Evolutionary conservation across 2,888 invertebrate genomes (phyloP).

Genomic region (Polyommatus icarus): DNA sequence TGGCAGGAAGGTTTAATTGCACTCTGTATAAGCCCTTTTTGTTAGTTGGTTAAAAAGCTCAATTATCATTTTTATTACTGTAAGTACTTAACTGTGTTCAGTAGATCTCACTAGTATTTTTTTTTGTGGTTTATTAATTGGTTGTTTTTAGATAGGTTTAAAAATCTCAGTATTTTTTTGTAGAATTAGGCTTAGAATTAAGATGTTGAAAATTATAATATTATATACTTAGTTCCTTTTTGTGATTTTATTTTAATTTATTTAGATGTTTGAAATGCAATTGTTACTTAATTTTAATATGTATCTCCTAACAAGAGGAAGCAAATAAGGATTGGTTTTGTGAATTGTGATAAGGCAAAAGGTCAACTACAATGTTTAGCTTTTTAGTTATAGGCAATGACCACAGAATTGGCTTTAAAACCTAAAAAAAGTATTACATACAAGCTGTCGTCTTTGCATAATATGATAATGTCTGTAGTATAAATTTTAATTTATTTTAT

Average conservation of each 20-base stretch:
- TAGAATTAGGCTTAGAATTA: background rate
- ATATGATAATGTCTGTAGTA: background rate
- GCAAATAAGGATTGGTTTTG: background rate
- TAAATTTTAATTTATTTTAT: background rate
- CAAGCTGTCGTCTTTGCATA: background rate
- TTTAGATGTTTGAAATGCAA: background rate
- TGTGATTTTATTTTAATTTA: background rate
- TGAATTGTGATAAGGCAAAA: background rate
- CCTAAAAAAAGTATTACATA: background rate
- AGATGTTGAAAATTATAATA: background rate
- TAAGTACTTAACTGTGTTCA: background rate
- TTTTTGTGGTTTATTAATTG: background rate
- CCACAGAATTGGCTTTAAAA: background rate
- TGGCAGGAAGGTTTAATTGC: too few species aligned
- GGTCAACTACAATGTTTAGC: background rate
- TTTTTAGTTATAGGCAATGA: background rate
- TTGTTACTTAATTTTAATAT: background rate
- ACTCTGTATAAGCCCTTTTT: too few species aligned
- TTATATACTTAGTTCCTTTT: background rate
- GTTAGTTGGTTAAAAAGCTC: background rate
- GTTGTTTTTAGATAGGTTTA: background rate
- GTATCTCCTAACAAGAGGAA: background rate
- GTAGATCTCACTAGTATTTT: background rate
- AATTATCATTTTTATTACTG: background rate
- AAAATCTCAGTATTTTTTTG: slow-evolving; percentile 12